A percentile compares a stretch with the other conserved stretches of the same genome.
These are phyloP conservation scores for Chloropsis hardwickii DNA, from an alignment of 2,113 vertebrate species.

Conservation along the genomic window DNA sequence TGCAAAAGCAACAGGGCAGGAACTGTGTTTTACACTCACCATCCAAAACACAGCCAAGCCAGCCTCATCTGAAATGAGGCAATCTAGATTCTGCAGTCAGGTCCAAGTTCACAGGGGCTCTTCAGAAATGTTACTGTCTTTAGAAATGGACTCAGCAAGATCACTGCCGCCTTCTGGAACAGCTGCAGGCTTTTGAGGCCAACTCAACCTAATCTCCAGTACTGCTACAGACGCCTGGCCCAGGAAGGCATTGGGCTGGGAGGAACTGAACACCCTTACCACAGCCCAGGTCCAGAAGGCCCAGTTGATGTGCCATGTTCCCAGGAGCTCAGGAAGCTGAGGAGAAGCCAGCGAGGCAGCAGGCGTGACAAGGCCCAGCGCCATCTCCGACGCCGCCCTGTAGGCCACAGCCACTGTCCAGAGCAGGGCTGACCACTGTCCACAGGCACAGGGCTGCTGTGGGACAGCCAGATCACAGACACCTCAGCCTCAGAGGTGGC, in stretches of 20 bases:
- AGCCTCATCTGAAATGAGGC: neutral
- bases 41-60: neutral
- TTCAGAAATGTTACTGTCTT: neutral
- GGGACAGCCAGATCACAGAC: neutral
- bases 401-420: neutral
- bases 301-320: accelerated
- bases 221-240: neutral
- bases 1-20: neutral
- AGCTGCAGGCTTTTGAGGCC: neutral
- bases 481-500: neutral
- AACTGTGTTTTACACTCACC: neutral
- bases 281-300: accelerated
- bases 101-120: neutral
- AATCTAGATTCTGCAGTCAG: neutral
- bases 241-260: neutral
- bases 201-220: neutral
- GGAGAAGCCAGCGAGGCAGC: neutral
- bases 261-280: neutral
- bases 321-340: neutral
- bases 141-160: neutral
- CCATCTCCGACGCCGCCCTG: accelerated
- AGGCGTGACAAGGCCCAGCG: accelerated
- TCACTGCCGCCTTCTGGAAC: neutral
- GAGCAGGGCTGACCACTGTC: neutral
- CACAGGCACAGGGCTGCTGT: neutral